Evolutionary conservation across 1,140 invertebrate species (phyloP), one percentile per base, ranked within the genome.

Genomic region (Papilio machaon): DNA sequence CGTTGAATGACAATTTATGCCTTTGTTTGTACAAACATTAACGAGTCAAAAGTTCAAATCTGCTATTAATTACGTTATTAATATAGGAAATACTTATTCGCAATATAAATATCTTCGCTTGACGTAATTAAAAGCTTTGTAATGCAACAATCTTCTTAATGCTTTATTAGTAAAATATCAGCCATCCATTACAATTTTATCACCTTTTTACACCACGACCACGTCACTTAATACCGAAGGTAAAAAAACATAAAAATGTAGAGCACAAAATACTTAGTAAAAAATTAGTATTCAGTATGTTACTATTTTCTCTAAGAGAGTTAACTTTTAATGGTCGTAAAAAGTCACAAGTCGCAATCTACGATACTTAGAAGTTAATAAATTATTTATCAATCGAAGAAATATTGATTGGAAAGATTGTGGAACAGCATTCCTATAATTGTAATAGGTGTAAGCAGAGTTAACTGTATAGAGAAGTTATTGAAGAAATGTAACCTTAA

Each of bases 21-120:
- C 73, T 75, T 75, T 75, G 73, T 75, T 75, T 75, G 73, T 23
- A 75, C 23, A 47, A 23, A 30, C 73, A 75, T 75, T 75, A 47
- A 47, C 9, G 13, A 13, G 73, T 75, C 73, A 75, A 75, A 23
- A 75, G 73, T 75, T 75, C 46, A 75, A 52, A 75, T 75, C 43
- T 52, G 73, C n/a, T 75, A 23, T 49, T 74, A 73, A 73, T 73
- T 46, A 73, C 73, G 73, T 67, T 67, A 73, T 73, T 13, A 73
- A 73, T 73, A 46, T 43, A 43, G 43, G 35, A 73, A 73, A 73
- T 46, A 2, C 64, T 54, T 54, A 60, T 67, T 67, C 10, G 64
- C 30, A 67, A 35, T 67, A 67, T 4, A 67, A 3, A 67, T 23
- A 67, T 67, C 64, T 67, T 23, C 10, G 11, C 9, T 67, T 67